Base-by-base conservation (phyloP, 2,888 invertebrate genomes). In the Therioaphis trifolii region DNA sequence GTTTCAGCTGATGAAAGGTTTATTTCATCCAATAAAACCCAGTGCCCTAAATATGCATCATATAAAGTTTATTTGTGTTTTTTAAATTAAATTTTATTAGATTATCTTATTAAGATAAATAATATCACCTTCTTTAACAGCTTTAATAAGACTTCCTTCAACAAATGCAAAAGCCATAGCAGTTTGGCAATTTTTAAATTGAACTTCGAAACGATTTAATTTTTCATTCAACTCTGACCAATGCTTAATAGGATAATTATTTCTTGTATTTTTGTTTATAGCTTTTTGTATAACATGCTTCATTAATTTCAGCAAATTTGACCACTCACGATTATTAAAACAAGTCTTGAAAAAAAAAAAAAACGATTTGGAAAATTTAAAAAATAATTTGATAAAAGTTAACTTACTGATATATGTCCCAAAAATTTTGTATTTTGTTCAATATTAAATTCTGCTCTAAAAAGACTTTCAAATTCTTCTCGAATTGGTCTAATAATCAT, bases 1-100 rank as follows among this genome's bases (percentile, higher is more conserved):
- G 98, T 99, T 90, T 99, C 99, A 0, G 97, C 94, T 29, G 96
- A 95, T 0, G 99, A 99, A 87, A 99, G 92, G 90, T 99, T 99
- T 79, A 99, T 98, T 91, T 99, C 99, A 88, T 99, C 99, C 77
- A 99, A 89, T 63, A 99, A 90, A 29, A 99, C 95, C 99, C 99
- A 99, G 87, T 97, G 92, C 0, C 99, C 98, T 87, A 87, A 46
- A 78, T 27, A 84, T 9, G n/a, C 0, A 84, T 49, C 52, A 80
- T 61, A 29, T 12, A 61, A 66, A 63, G 0, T 2, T 79, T n/a
- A 40, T 27, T 29, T 58, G 15, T 43, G 21, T 7, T 0, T 9
- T 27, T 43, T 71, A 2, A 2, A 24, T 66, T 40, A 61, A 35
- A 80, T 58, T 14, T 40, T 7, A 35, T 35, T n/a, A n/a, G n/a